phyloP scores from a whole-genome alignment of 2,888 invertebrate species.

The Aquatica leii region DNA sequence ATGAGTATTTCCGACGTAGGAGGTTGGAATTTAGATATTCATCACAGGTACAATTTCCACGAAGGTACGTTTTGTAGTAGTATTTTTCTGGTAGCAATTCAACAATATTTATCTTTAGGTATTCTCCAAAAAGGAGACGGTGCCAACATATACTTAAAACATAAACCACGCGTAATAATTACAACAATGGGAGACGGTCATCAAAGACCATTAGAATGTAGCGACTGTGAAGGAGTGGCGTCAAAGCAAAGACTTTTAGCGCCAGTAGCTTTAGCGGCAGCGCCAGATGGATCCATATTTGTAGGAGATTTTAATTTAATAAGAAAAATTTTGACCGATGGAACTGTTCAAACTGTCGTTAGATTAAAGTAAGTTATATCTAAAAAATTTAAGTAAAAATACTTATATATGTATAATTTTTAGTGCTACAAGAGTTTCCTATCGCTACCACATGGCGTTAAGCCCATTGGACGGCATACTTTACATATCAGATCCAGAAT shows the following conservation, averaged over 20 bases:
- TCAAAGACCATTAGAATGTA: slow-evolving; percentile 86
- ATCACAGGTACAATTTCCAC: slow-evolving; percentile 97
- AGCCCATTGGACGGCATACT: slow-evolving; percentile 93
- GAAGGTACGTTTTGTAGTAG: slow-evolving; percentile 74
- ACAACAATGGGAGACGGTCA: slow-evolving; percentile 93
- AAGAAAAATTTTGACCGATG: slow-evolving; percentile 85
- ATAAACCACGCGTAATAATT: slow-evolving; percentile 89
- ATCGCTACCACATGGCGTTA: slow-evolving; percentile 95
- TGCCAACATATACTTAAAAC: slow-evolving; percentile 91
- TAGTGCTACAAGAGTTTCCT: slow-evolving; percentile 92
- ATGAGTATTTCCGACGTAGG: slow-evolving; percentile 97
- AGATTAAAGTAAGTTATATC: slow-evolving; percentile 75
- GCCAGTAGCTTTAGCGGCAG: slow-evolving; percentile 91
- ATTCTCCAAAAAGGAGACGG: slow-evolving; percentile 98
- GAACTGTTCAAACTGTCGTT: slow-evolving; percentile 80
- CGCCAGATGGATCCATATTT: slow-evolving; percentile 92
- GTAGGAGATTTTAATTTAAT: slow-evolving; percentile 97
- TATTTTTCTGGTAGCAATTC: too few species aligned
- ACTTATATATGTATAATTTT: slow-evolving; percentile 44
- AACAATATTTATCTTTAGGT: slow-evolving; percentile 63
- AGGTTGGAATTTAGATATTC: slow-evolving; percentile 97
- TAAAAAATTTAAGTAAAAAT: neutral
- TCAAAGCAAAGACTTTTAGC: slow-evolving; percentile 84
- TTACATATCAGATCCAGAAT: slow-evolving; percentile 96
- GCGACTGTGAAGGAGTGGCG: slow-evolving; percentile 81